Percentiles rank a stretch among this genome's conserved stretches.
Conservation (phyloP, 2,888 invertebrate species). For the Rosalia funebris region DNA sequence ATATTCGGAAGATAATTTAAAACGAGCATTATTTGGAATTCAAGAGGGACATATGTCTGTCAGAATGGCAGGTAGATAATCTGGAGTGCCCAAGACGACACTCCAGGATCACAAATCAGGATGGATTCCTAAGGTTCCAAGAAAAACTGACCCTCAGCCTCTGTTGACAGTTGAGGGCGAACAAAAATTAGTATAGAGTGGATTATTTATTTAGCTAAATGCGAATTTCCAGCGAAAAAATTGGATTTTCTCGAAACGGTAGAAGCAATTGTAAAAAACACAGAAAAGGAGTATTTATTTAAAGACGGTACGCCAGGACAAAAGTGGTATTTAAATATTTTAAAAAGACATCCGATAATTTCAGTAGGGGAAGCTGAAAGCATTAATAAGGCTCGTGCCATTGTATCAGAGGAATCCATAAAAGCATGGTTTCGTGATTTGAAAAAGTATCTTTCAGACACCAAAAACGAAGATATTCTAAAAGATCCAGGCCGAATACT, state of each 20-base stretch:
- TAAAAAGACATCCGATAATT: conserved; percentile 44
- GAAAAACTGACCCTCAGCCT: conserved; percentile 16
- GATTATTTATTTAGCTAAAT: conserved; percentile 14
- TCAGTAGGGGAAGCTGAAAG: neutral
- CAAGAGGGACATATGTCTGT: too few species aligned
- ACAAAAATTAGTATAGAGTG: conserved; percentile 6
- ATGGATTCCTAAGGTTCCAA: conserved; percentile 10
- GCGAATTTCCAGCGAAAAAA: conserved; percentile 14
- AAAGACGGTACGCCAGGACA: conserved; percentile 31
- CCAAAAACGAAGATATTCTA: neutral
- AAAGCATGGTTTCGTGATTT: neutral
- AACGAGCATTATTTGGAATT: too few species aligned
- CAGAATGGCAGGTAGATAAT: conserved; percentile 11
- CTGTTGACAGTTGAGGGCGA: conserved; percentile 11
- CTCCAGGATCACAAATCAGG: conserved; percentile 9
- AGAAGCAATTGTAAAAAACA: conserved; percentile 40
- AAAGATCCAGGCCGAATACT: conserved; percentile 10
- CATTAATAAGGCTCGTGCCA: neutral
- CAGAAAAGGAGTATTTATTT: conserved; percentile 25
- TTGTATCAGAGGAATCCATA: neutral
- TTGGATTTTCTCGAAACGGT: conserved; percentile 47
- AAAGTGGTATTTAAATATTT: conserved; percentile 49
- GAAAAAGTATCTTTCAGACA: neutral
- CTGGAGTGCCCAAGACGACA: conserved; percentile 21
- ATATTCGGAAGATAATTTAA: too few species aligned